Conservation (phyloP, 2,797 vertebrate genomes). For the Sebastes hubbsi region DNA sequence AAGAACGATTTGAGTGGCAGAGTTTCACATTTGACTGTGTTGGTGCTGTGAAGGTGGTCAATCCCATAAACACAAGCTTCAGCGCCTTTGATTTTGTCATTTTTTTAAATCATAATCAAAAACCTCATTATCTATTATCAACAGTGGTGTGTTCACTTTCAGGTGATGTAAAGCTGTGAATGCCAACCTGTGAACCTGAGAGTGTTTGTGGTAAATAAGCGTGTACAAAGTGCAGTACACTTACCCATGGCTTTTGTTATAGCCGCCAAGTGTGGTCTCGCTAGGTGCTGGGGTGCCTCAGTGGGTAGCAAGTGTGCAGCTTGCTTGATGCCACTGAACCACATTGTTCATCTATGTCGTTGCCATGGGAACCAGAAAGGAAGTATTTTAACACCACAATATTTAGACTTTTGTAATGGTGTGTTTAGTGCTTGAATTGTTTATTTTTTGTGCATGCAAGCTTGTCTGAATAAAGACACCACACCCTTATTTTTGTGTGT, state of each 20-base stretch:
- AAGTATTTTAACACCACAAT: neutral
- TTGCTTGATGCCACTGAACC: conserved; percentile 18
- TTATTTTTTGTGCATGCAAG: conserved; percentile 13
- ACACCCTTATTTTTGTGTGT: conserved; percentile 15
- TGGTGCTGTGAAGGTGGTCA: neutral
- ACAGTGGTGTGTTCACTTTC: neutral
- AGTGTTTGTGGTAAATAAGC: conserved; percentile 18
- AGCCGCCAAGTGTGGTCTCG: conserved; percentile 42
- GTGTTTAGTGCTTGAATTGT: neutral
- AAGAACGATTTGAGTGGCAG: neutral
- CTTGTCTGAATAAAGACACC: conserved; percentile 60
- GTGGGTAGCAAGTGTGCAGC: conserved; percentile 13
- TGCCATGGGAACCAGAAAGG: neutral
- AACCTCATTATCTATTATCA: neutral
- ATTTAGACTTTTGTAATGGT: neutral
- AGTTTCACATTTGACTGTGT: neutral
- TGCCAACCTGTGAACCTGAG: neutral
- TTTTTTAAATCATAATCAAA: neutral
- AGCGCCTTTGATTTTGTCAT: conserved; percentile 3
- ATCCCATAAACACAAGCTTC: neutral
- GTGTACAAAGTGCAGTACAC: conserved; percentile 19
- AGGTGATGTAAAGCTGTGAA: conserved; percentile 11
- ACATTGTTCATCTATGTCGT: neutral
- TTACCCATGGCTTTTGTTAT: conserved; percentile 2
- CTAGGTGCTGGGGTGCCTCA: conserved; percentile 11